Percentiles rank a stretch among this genome's conserved stretches.
Conservation (phyloP, 2,888 invertebrate genomes). For the Hemaris fuciformis region DNA sequence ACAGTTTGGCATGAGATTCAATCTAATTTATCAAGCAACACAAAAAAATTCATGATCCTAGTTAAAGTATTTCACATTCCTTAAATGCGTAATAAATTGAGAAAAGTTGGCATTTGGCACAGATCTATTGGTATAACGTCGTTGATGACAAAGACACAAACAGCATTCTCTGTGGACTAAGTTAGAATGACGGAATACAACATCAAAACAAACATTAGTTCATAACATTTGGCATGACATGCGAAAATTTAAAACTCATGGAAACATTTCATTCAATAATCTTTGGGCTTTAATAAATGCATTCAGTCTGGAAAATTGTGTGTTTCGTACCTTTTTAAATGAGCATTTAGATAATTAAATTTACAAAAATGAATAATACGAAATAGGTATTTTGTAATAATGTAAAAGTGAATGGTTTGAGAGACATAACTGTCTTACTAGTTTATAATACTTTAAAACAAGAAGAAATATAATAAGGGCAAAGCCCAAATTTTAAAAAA, state of each 20-base stretch:
- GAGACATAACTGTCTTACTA: conserved; percentile 19
- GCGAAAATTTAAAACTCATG: conserved; percentile 32
- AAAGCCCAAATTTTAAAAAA: no score
- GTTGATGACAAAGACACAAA: conserved; percentile 36
- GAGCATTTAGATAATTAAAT: neutral
- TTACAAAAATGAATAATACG: neutral
- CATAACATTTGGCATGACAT: conserved; percentile 66
- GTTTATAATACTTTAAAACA: neutral
- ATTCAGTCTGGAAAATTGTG: conserved; percentile 28
- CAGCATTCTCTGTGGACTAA: conserved; percentile 49
- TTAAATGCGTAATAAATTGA: neutral
- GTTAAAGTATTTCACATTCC: neutral
- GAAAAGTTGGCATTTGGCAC: neutral
- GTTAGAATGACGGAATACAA: conserved; percentile 57
- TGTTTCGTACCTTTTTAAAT: conserved; percentile 27
- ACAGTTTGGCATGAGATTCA: neutral
- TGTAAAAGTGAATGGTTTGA: conserved; percentile 11
- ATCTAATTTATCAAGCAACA: neutral
- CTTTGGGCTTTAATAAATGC: conserved; percentile 22
- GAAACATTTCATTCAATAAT: neutral
- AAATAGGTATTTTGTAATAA: neutral
- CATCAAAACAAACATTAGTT: conserved; percentile 47
- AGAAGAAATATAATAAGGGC: no score
- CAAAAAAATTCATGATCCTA: neutral
- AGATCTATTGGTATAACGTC: conserved; percentile 46